Evolutionary conservation across 1,140 invertebrate genomes (phyloP), one percentile per base, ranked within the genome.

Genomic region (Oreohelix idahoensis): DNA sequence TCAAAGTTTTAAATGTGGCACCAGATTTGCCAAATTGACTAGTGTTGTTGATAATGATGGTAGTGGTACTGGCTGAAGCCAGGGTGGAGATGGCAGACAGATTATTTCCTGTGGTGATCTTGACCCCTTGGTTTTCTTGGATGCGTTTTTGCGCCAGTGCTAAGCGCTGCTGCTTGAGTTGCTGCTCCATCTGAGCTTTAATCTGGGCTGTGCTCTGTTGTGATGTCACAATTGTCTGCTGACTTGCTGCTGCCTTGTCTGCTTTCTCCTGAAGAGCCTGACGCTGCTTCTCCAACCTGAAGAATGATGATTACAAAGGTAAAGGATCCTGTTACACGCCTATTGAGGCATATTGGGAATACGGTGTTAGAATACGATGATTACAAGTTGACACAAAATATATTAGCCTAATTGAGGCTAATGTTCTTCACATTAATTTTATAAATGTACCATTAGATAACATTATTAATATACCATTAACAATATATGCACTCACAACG

Each of bases 131-230:
- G 35, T 88, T 89, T 83, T 93, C 92, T 63, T 91, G 86, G 13
- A 93, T 94, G 82, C 96, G 93, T 89, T 97, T 98, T 87, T 97
- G 96, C 88, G 97, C 96, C 92, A 97, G 95, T 0, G 96, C 96
- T 32, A 96, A 95, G 81, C 97, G 92, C 90, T 98, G 97, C 86
- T 97, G 93, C 71, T 96, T 95, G 45, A 98, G 92, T 87, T 98
- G 96, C 85, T 96, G 96, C 89, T 98, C 97, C 95, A 97, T 95
- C 90, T 97, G 96, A 82, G 97, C 97, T 90, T 97, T 97, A 63
- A 97, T 95, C 88, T 97, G 96, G 80, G 96, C 95, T 0, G 96
- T 94, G 35, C 90, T 91, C 79, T 88, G 87, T 0, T 82, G 63
- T 20, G 69, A 70, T 76, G 81, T 39, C 23, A 73, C 81, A 51